These are phyloP conservation scores for Paralvinella palmiformis DNA, from an alignment of 1,140 invertebrate species.

Conservation along the genomic window DNA sequence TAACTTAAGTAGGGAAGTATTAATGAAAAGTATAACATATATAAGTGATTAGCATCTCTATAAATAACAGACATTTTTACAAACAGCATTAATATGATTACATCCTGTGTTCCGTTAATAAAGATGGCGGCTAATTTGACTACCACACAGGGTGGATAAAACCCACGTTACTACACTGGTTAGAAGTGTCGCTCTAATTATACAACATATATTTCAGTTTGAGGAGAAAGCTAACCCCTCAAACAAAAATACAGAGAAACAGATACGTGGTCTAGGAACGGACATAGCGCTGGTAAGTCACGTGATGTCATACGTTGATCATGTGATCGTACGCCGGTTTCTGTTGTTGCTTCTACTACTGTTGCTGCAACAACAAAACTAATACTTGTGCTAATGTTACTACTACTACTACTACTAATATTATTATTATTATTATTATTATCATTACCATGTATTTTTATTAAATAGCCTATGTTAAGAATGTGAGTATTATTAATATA, in stretches of 20 bases:
- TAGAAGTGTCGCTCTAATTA: neutral
- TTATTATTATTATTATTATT: too few species aligned
- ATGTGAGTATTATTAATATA: too few species aligned
- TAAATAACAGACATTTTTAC: neutral
- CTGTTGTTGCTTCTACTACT: too few species aligned
- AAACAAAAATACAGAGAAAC: slow-evolving; percentile 19
- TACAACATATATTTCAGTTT: slow-evolving; percentile 13
- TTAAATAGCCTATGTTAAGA: too few species aligned
- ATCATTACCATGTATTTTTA: too few species aligned
- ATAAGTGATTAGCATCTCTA: neutral
- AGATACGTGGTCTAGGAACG: slow-evolving; percentile 79
- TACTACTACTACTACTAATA: too few species aligned
- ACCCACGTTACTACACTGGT: neutral
- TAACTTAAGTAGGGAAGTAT: too few species aligned
- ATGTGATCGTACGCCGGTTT: too few species aligned
- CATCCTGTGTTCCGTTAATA: neutral
- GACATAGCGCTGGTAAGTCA: slow-evolving; percentile 88
- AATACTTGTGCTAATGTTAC: too few species aligned
- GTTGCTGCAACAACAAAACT: too few species aligned
- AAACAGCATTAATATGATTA: neutral
- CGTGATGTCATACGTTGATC: slow-evolving; percentile 65
- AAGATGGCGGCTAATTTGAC: neutral
- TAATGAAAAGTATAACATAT: neutral
- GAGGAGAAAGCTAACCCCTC: slow-evolving; percentile 7
- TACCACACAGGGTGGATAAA: neutral